phyloP scores from a whole-genome alignment of 2,797 vertebrate genomes.

The Periparus ater region DNA sequence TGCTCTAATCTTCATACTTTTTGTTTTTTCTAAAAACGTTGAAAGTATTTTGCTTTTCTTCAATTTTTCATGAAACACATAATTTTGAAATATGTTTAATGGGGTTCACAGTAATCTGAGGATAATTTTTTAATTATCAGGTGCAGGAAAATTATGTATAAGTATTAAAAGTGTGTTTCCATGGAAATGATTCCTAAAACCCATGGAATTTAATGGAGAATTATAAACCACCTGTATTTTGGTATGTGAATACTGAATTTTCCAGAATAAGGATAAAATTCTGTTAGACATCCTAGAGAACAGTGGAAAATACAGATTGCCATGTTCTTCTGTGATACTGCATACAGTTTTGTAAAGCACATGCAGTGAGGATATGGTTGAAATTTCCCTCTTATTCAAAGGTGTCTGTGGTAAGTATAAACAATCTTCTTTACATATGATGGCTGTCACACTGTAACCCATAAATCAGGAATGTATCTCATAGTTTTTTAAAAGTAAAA shows the following conservation, averaged over 20 bases:
- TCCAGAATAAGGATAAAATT: background rate
- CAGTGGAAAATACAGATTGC: background rate
- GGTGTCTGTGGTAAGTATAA: constrained; percentile 13
- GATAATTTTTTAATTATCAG: background rate
- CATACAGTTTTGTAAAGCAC: background rate
- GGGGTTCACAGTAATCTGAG: background rate
- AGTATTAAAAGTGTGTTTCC: background rate
- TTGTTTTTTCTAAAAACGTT: background rate
- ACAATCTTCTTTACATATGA: constrained; percentile 15
- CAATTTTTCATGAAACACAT: background rate
- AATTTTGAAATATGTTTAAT: background rate
- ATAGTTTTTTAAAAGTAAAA: constrained; percentile 16
- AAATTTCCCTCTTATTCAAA: constrained; percentile 14
- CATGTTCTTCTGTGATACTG: background rate
- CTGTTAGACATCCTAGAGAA: background rate
- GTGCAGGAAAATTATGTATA: background rate
- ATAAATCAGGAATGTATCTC: constrained; percentile 20
- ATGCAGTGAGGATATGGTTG: background rate
- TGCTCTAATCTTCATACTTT: background rate
- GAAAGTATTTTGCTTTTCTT: background rate
- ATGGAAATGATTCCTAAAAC: background rate
- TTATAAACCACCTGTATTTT: background rate
- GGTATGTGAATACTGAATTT: background rate
- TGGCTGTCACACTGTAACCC: background rate
- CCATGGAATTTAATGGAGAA: background rate